These are phyloP conservation scores for Camponotus fellah DNA, from an alignment of 2,888 invertebrate species.

Conservation along the genomic window DNA sequence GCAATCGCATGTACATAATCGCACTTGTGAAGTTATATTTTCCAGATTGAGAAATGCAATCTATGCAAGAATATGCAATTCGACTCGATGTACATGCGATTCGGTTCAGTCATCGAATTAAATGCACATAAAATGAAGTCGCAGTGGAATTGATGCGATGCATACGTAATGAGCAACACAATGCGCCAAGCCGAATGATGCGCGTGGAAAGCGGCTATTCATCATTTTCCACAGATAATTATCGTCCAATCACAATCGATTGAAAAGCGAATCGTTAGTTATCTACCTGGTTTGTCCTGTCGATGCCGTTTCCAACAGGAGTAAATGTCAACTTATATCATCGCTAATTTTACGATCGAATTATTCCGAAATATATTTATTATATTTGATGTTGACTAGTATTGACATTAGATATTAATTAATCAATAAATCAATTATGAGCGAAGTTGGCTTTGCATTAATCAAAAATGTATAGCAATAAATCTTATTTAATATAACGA, in stretches of 20 bases:
- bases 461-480: neutral
- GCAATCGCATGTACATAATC: slow-evolving; percentile 26
- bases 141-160: neutral
- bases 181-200: neutral
- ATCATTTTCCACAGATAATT: slow-evolving; percentile 36
- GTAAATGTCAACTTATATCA: slow-evolving; percentile 41
- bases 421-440: neutral
- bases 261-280: slow-evolving; percentile 31
- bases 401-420: neutral
- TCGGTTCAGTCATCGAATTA: slow-evolving; percentile 25
- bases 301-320: neutral
- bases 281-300: slow-evolving; percentile 7
- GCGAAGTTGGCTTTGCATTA: neutral
- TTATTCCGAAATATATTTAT: neutral
- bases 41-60: neutral
- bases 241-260: neutral
- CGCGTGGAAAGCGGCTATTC: slow-evolving; percentile 21
- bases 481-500: neutral
- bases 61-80: neutral
- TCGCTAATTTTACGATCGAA: neutral
- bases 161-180: neutral
- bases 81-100: slow-evolving; percentile 26
- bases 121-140: slow-evolving; percentile 4
- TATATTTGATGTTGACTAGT: neutral
- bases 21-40: slow-evolving; percentile 33